Evolutionary conservation across 2,888 invertebrate species (phyloP), one percentile per base, ranked within the genome.

Genomic region (Microplitis deprimator): DNA sequence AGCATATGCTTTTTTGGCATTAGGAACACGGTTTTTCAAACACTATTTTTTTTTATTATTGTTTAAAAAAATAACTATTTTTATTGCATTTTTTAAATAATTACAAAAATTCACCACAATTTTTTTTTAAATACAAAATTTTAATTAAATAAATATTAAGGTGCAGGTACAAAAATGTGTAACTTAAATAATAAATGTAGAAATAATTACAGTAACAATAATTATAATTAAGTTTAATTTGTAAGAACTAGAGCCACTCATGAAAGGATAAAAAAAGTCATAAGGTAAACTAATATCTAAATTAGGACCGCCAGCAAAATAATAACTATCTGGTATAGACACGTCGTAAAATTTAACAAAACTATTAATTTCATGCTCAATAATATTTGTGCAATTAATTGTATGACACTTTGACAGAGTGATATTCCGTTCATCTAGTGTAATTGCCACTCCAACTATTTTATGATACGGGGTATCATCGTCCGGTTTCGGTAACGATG

Each of bases 211-310:
- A 20, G 8, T 29, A 38, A 59, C 7, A 8, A 67, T 73, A 40
- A 73, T 40, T 6, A 65, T n/a, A 20, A 65, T 10, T 20, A 50
- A 13, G n/a, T 67, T 73, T 16, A 13, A 59, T 50, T 65, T 13
- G 29, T 29, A 65, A 50, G 50, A 13, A 73, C 50, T 61, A 7
- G 61, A 39, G n/a, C 69, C 79, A 74, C 84, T 87, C 75, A 91
- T 88, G 82, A 93, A 93, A 1, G 95, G 95, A 85, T 94, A 94
- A 88, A 95, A 95, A 87, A 95, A 95, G 87, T 95, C 94, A 81
- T 92, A 91, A 1, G 95, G 95, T 75, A 95, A 90, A 87, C 92
- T 91, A 77, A 94, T 91, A 83, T 93, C 92, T 76, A 94, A 91
- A 78, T 93, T 91, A 17, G 95, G 94, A 77, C 93, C 91, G 76